These are phyloP conservation scores for Drosophila novamexicana DNA, from an alignment of 1,140 invertebrate species.

Conservation along the genomic window DNA sequence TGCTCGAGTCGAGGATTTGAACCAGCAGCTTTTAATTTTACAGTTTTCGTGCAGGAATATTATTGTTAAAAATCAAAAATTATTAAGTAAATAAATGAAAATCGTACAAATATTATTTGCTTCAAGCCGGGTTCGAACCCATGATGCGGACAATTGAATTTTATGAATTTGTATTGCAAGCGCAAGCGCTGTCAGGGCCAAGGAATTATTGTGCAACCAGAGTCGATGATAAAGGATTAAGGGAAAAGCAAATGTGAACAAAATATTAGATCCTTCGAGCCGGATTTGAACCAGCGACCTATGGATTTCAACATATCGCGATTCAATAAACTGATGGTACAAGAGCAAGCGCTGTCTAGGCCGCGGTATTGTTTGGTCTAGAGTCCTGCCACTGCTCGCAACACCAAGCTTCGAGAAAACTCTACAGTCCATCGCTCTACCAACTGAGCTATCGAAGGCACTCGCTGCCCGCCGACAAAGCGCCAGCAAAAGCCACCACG, in stretches of 20 bases:
- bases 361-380: slow-evolving; percentile 53
- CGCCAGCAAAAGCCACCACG: slow-evolving; percentile 9
- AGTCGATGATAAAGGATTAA: no score
- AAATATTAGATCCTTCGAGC: slow-evolving; percentile 86
- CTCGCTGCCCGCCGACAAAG: slow-evolving; percentile 32
- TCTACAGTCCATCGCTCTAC: slow-evolving; percentile 95
- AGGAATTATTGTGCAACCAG: no score
- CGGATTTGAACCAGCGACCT: slow-evolving; percentile 90
- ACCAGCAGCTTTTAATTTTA: no score
- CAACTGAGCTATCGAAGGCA: slow-evolving; percentile 93
- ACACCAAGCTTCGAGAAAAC: slow-evolving; percentile 61
- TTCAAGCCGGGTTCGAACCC: no score
- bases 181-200: no score
- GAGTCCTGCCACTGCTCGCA: slow-evolving; percentile 58
- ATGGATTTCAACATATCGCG: slow-evolving; percentile 86
- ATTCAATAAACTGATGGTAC: slow-evolving; percentile 55
- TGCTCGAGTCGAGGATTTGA: background rate
- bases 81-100: background rate
- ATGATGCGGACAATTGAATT: no score
- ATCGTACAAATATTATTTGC: no score
- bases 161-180: no score
- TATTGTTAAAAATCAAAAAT: background rate
- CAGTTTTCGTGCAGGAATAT: no score
- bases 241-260: background rate
- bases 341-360: slow-evolving; percentile 60